Base-by-base conservation (phyloP, 2,888 invertebrate species). In the Epinotia ramella region DNA sequence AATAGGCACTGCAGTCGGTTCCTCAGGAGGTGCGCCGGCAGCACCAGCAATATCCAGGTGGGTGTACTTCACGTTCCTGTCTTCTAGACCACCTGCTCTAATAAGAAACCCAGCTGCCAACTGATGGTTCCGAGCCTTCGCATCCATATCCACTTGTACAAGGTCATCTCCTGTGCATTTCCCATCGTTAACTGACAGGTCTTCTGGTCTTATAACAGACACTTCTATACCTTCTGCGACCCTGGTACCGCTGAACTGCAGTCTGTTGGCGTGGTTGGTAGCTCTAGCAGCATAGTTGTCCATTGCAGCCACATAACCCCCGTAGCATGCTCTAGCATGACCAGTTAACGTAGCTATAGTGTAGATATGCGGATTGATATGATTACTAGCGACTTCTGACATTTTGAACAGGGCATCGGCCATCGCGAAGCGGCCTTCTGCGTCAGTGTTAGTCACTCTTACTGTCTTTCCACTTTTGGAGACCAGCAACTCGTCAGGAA, bases 391-490 rank as follows among this genome's bases (percentile, higher is more conserved):
- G 0, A 87, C 44, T 78, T 91, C 89, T 0, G 89, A 84, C 46
- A 90, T 79, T 73, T 92, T 90, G 62, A 86, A 92, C 2, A 98
- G 92, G 0, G 97, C 96, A 89, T 98, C 98, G 2, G 97, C 97
- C 98, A 98, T 98, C 0, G 97, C 97, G 94, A 98, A 96, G 65
- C 98, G 94, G 0, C 98, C 98, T 92, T 99, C 98, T 0, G 98
- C 98, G 87, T 99, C 98, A 0, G 98, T 98, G 87, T 99, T 98
- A 7, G 96, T 97, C 28, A 99, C 96, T 77, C 98, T 95, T 0
- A 98, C 96, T 33, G 97, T 95, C 59, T 96, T 96, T 0, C 98
- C 98, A 70, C 98, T 97, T 82, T 97, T 95, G 0, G 97, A 96
- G 0, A 96, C 95, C 73, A 98, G 95, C 70, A 98, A 95, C 89